Conservation (phyloP, 2,797 vertebrate species). For the Lagorchestes hirsutus region DNA sequence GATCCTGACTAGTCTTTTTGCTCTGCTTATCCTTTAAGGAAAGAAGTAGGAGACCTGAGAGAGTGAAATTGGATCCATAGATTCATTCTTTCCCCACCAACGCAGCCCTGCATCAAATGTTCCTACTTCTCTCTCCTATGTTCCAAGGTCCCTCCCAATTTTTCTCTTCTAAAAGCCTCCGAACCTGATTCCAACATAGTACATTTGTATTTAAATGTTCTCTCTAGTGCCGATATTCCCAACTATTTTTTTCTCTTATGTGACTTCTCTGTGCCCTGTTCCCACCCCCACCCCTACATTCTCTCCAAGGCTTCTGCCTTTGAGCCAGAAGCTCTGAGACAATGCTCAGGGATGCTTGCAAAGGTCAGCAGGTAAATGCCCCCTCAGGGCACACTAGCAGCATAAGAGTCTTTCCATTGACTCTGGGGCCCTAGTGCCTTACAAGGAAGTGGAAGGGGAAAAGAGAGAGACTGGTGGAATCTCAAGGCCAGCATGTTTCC, state of each 20-base stretch:
- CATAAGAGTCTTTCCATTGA: background rate
- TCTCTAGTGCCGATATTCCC: background rate
- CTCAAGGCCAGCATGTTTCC: slow-evolving; percentile 49
- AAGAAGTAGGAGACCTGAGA: background rate
- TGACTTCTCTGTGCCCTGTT: background rate
- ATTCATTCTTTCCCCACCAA: background rate
- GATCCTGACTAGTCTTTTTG: no score
- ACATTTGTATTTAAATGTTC: background rate
- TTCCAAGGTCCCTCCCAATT: background rate
- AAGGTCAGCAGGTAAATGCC: background rate
- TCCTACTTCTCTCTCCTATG: background rate
- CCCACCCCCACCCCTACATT: background rate
- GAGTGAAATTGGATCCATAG: background rate
- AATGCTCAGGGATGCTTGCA: background rate
- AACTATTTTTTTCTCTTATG: background rate
- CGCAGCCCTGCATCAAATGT: background rate
- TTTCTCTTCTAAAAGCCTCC: background rate
- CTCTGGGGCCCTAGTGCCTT: background rate
- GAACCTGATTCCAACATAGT: rapidly evolving
- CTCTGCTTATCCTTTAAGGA: background rate
- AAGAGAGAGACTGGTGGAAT: background rate
- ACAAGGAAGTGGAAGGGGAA: background rate
- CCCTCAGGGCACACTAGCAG: background rate
- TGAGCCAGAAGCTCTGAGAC: background rate
- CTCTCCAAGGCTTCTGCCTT: background rate